Conservation (phyloP, 2,113 vertebrate species). For the Epinephelus lanceolatus region DNA sequence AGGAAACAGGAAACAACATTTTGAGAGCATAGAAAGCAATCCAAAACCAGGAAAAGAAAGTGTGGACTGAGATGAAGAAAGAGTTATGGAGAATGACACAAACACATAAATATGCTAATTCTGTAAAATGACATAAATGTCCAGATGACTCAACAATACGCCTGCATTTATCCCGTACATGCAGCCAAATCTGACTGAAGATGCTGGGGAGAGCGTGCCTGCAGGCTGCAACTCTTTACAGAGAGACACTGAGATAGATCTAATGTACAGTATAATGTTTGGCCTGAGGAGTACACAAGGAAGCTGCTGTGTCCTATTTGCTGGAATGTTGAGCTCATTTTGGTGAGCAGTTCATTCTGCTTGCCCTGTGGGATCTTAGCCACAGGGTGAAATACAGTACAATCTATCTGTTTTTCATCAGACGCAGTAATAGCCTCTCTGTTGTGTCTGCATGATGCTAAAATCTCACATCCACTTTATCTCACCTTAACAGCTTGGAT, state of each 20-base stretch:
- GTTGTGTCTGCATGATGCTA: slow-evolving; percentile 32
- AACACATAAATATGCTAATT: slow-evolving; percentile 31
- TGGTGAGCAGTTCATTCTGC: slow-evolving; percentile 44
- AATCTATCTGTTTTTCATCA: slow-evolving; percentile 53
- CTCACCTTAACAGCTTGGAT: slow-evolving; percentile 38
- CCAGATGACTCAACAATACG: background rate
- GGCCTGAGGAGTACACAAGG: slow-evolving; percentile 46
- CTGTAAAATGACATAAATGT: background rate
- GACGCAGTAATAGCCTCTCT: slow-evolving; percentile 43
- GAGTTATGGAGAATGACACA: background rate
- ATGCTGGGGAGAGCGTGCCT: background rate
- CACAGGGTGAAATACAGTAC: slow-evolving; percentile 52
- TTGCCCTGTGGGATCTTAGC: slow-evolving; percentile 65
- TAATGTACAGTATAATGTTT: slow-evolving; percentile 58
- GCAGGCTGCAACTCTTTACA: slow-evolving; percentile 18
- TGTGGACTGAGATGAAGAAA: background rate
- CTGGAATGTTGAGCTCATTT: slow-evolving; percentile 55
- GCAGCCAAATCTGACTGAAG: background rate
- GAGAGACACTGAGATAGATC: slow-evolving; percentile 28
- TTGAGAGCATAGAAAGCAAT: too few relatives aligned
- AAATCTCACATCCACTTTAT: slow-evolving; percentile 29
- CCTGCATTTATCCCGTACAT: background rate
- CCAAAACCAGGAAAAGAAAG: background rate
- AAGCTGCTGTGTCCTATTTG: slow-evolving; percentile 56
- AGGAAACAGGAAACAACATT: background rate